phyloP scores from a whole-genome alignment of 1,140 invertebrate genomes.

The Paracyclopina nana region DNA sequence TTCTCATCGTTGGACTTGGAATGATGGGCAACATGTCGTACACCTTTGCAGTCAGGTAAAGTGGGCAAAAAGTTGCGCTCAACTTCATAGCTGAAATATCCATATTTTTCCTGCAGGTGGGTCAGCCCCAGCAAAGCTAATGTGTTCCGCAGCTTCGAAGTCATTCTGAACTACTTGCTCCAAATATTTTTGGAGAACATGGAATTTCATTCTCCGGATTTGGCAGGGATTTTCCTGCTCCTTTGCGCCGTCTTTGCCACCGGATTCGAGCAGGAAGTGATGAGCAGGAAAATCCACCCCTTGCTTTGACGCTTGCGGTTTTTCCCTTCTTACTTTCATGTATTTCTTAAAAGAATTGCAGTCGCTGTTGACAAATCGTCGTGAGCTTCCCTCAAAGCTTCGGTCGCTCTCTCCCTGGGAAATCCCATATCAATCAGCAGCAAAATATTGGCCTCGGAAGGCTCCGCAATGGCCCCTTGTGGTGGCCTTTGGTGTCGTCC shows the following conservation, averaged over 20 bases:
- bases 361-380: background rate
- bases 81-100: background rate
- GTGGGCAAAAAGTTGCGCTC: background rate
- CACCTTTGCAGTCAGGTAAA: background rate
- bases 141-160: constrained; percentile 1
- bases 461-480: too few relatives aligned
- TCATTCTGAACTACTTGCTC: background rate
- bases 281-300: too few relatives aligned
- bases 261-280: background rate
- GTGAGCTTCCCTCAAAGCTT: background rate
- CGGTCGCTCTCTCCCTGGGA: background rate
- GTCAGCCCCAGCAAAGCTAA: background rate
- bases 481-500: too few relatives aligned
- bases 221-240: background rate
- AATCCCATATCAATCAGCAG: constrained; percentile 6
- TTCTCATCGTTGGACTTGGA: background rate
- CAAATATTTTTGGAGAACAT: background rate
- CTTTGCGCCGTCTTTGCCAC: constrained; percentile 1
- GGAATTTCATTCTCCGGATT: background rate
- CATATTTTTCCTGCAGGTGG: background rate
- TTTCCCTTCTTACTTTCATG: too few relatives aligned
- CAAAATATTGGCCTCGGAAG: background rate
- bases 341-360: background rate
- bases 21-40: constrained; percentile 1
- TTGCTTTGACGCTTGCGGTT: too few relatives aligned